These are phyloP conservation scores for Carlito syrichta DNA, from an alignment of 2,113 vertebrate species.

Conservation along the genomic window DNA sequence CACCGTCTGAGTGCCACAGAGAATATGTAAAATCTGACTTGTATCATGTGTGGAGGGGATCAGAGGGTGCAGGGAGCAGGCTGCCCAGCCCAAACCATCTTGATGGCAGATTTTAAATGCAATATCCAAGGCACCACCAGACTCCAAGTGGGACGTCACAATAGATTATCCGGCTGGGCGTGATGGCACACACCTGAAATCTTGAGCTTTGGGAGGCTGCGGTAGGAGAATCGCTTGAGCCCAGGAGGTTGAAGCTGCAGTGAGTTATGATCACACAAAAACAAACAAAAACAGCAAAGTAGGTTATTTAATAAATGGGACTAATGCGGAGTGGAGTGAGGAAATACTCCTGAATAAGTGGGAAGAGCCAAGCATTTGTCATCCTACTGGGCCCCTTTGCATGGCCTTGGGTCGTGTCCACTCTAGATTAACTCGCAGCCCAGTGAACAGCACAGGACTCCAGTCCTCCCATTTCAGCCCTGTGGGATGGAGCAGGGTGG, in stretches of 20 bases:
- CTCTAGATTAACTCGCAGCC: accelerated
- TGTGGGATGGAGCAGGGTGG: too few relatives aligned
- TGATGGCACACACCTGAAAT: too few relatives aligned
- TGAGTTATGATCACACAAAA: too few relatives aligned
- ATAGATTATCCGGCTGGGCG: too few relatives aligned
- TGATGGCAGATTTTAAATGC: accelerated
- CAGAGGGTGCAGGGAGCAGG: background rate
- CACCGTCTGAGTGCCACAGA: accelerated
- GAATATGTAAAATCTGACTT: accelerated
- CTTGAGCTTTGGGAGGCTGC: too few relatives aligned
- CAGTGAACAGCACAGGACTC: too few relatives aligned
- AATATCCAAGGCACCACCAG: background rate
- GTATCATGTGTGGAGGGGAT: accelerated
- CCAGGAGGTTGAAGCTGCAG: too few relatives aligned
- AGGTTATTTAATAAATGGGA: background rate
- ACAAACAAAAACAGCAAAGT: too few relatives aligned
- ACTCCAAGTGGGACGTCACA: background rate
- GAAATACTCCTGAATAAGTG: background rate
- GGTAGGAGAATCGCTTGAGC: too few relatives aligned
- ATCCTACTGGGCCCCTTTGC: accelerated
- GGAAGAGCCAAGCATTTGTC: accelerated
- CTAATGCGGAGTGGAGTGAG: background rate
- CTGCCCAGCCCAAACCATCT: background rate
- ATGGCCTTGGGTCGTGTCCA: accelerated
- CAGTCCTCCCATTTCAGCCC: too few relatives aligned